Evolutionary conservation across 2,888 invertebrate species (phyloP), one percentile per base, ranked within the genome.

Genomic region (Calliphora vomitoria): DNA sequence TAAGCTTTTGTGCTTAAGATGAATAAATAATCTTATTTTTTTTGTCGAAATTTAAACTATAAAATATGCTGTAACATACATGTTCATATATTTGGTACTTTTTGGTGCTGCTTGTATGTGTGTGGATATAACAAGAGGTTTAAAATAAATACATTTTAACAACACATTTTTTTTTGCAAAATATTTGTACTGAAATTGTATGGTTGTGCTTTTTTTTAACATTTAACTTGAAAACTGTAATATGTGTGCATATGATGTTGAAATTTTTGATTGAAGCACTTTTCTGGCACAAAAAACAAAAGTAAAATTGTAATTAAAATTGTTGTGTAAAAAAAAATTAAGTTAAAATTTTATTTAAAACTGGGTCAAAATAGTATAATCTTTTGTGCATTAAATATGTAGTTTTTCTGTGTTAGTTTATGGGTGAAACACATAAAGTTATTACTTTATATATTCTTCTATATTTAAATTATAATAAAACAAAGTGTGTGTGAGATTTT

Each of bases 1-100:
- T 66, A 81, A 72, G 55, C 72, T 81, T 71, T 80, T 81, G 68
- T 72, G 80, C n/a, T 58, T 31, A 62, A 71, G 18, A 50, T 62
- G 55, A 81, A 38, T 66, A 25, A 64, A 81, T 3, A 50, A 50
- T 44, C 41, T 41, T 41, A 18, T 66, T 18, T 66, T 60, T 38
- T 64, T 18, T 18, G 38, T 66, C 10, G 3, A 10, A 8, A 41
- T 41, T 20, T 18, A 41, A 38, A 66, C 41, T 41, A 18, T 66
- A 66, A 41, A 66, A 18, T 66, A 20, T 13, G 2, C 18, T 20
- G 18, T 41, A 20, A 18, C 41, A 38, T n/a, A 64, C 10, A 62
- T 6, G n/a, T 10, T 18, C 8, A 44, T 18, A 20, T 5, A 25
- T 38, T 62, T 58, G 25, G 25, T 60, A 13, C 13, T 35, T 38